Conservation (phyloP, 2,888 invertebrate species). For the Trachelus iudaicus region DNA sequence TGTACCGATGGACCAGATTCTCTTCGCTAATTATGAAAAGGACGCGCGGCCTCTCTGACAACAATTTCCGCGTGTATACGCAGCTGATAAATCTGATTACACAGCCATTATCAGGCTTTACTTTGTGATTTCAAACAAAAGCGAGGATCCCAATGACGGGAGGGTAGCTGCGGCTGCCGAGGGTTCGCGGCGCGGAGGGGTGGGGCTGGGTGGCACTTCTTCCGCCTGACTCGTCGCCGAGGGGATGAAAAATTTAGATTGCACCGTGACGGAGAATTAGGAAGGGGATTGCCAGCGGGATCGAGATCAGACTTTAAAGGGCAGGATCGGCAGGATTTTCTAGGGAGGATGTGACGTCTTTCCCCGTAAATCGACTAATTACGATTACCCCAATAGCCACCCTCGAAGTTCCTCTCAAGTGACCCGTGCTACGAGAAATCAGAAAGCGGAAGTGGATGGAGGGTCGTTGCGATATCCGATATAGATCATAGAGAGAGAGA, state of each 20-base stretch:
- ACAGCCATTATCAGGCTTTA: constrained; percentile 43
- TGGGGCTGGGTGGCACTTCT: constrained; percentile 50
- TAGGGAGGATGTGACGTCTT: neutral
- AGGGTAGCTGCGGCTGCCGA: constrained; percentile 19
- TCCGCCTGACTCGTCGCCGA: constrained; percentile 53
- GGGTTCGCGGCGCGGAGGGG: constrained; percentile 22
- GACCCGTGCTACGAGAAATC: neutral
- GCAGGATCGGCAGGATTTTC: neutral
- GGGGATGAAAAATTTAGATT: constrained; percentile 68
- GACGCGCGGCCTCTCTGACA: neutral
- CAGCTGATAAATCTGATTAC: constrained; percentile 42
- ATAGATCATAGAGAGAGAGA: neutral
- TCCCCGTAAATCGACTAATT: neutral
- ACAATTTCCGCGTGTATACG: constrained; percentile 29
- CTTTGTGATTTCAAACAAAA: constrained; percentile 51
- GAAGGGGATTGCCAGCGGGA: neutral
- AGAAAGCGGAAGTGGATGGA: neutral
- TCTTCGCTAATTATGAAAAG: neutral
- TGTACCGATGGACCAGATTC: neutral
- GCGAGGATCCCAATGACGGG: constrained; percentile 23
- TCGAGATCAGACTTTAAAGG: neutral
- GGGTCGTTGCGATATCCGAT: neutral
- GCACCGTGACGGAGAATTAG: constrained; percentile 53
- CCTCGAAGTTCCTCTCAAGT: neutral
- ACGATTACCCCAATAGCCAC: neutral